These are phyloP conservation scores for Cassiopea xamachana DNA, from an alignment of 30 jellyfish, hydroid and myxozoan genomes.

Conservation along the genomic window DNA sequence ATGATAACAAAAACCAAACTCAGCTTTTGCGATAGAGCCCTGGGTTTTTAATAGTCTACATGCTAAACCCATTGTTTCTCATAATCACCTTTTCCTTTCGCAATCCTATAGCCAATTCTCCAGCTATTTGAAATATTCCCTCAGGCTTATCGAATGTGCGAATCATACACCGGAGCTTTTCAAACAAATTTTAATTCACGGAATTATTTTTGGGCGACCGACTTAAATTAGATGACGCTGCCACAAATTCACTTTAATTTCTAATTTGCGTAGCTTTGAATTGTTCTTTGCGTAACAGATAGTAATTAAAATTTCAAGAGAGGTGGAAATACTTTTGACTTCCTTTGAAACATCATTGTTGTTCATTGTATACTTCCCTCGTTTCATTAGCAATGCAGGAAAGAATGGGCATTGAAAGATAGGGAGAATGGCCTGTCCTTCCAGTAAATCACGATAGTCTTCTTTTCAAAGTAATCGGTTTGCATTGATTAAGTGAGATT, in stretches of 20 bases:
- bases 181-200: neutral
- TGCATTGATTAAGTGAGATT: neutral
- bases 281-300: no score
- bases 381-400: no score
- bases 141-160: constrained; percentile 48
- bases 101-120: constrained; percentile 25
- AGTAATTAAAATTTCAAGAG: no score
- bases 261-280: neutral
- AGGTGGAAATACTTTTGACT: no score
- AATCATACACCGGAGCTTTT: neutral
- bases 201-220: neutral
- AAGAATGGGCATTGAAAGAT: no score
- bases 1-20: neutral
- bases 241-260: neutral
- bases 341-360: no score
- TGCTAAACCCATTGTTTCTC: neutral
- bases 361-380: no score
- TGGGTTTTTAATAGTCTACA: neutral
- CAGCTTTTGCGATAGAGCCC: neutral
- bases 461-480: neutral
- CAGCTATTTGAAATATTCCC: constrained; percentile 45
- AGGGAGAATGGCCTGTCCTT: no score
- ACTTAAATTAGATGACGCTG: neutral
- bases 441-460: no score
- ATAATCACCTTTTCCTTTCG: constrained; percentile 35